These are phyloP conservation scores for Phoeniculus purpureus DNA, from an alignment of 2,797 vertebrate species.

Conservation along the genomic window DNA sequence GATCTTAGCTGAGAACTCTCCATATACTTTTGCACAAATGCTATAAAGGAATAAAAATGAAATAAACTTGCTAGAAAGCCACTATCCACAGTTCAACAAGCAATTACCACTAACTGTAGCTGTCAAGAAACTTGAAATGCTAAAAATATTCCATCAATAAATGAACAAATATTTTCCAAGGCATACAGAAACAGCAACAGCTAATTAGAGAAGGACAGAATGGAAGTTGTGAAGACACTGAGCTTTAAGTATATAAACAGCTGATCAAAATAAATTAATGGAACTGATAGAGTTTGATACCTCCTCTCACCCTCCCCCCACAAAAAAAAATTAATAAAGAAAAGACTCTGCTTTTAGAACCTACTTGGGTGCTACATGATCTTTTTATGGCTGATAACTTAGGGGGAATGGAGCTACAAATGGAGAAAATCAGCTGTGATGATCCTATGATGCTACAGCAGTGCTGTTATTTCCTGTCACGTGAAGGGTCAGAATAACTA, in stretches of 20 bases:
- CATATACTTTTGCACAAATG: background rate
- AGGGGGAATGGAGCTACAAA: background rate
- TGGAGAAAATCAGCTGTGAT: background rate
- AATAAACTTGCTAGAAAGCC: background rate
- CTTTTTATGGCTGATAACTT: background rate
- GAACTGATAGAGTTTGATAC: background rate
- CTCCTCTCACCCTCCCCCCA: fast-evolving
- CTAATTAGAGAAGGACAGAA: background rate
- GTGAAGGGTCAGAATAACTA: background rate
- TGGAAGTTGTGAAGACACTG: background rate
- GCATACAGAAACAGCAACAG: background rate
- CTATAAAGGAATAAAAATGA: background rate
- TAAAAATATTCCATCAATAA: background rate
- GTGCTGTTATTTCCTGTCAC: background rate
- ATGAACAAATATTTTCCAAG: background rate
- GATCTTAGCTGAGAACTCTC: background rate
- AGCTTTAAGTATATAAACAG: background rate
- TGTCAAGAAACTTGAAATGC: background rate
- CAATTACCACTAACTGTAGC: background rate
- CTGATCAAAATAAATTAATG: background rate
- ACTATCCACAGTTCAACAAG: background rate
- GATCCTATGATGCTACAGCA: background rate
- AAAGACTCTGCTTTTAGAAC: background rate
- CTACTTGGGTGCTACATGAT: background rate
- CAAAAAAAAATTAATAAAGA: background rate